Conservation (phyloP, 2,888 invertebrate species). For the Hermaeophaga mercurialis region DNA sequence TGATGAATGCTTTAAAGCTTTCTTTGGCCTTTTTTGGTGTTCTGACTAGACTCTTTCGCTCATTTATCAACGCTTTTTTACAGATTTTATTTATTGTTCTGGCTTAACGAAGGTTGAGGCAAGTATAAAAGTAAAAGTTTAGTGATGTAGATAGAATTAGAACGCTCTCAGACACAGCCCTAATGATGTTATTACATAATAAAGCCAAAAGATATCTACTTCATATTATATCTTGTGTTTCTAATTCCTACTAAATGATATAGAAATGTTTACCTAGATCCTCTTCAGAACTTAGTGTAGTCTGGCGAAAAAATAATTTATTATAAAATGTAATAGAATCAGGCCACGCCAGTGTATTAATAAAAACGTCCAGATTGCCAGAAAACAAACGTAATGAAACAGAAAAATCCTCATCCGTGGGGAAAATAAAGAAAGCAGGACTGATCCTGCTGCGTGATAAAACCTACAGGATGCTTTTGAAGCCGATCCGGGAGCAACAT, state of each 20-base stretch:
- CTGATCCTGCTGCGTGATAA: background rate
- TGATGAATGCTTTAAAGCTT: slow-evolving; percentile 36
- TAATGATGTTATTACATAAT: no score
- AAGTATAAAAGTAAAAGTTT: background rate
- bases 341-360: no score
- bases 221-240: no score
- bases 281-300: no score
- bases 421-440: background rate
- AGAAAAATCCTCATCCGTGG: background rate
- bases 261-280: no score
- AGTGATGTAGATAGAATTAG: background rate
- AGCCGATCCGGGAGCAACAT: background rate
- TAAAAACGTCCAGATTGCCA: no score
- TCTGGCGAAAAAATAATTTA: no score
- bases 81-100: background rate
- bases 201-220: no score
- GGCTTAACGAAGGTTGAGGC: background rate
- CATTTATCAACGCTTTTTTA: slow-evolving; percentile 25
- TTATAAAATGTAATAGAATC: no score
- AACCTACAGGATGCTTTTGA: background rate
- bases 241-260: no score
- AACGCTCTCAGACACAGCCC: background rate
- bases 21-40: slow-evolving; percentile 32
- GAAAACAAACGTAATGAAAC: slow-evolving; percentile 1
- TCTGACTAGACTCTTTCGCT: slow-evolving; percentile 20